Evolutionary conservation across 2,113 vertebrate genomes (phyloP), one percentile per base, ranked within the genome.

Genomic region (Protobothrops mucrosquamatus): DNA sequence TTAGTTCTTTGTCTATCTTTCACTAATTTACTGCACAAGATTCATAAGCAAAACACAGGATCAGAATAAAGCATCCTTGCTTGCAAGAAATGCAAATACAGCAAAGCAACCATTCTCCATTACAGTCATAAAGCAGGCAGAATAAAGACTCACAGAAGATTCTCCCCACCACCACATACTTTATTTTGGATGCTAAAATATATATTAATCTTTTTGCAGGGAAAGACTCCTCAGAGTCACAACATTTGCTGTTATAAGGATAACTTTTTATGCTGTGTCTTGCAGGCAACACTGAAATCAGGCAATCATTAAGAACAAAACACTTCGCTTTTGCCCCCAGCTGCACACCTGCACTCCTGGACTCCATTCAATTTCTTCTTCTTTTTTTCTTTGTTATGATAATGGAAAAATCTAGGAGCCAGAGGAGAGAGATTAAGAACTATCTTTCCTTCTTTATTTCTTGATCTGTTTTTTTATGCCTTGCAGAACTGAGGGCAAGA

Each of bases 271-370:
- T 87, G 81, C 74, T 48, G 56, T 14, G 43, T 54, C 15, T 54
- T 64, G 81, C 11, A 90, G 56, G 92, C 69, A 54, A 87, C 23
- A 59, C 11, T 93, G 91, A 96, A 95, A 69, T 95, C 89, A 92
- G 94, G 86, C 90, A 94, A 88, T 95, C 95, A 95, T 94, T 95
- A 96, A 81, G 93, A 96, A 95, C 91, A 93, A 95, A 90, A 86
- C 22, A 91, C 91, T 43, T 87, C 34, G 64, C 6, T 94, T 93
- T 94, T 52, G 0, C 93, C 85, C 91, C 92, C 54, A 74, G 74
- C 94, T 93, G 87, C 94, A 92, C 85, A 95, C 92, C 94, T 95
- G 94, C 56, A 88, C 95, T 95, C 92, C 92, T 93, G 93, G 87
- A 94, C 64, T 0, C 0, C 51, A 89, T 93, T 96, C 95, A 48